Evolutionary conservation across 2,113 vertebrate genomes (phyloP), one percentile per base, ranked within the genome.

Genomic region (Picathartes gymnocephalus): DNA sequence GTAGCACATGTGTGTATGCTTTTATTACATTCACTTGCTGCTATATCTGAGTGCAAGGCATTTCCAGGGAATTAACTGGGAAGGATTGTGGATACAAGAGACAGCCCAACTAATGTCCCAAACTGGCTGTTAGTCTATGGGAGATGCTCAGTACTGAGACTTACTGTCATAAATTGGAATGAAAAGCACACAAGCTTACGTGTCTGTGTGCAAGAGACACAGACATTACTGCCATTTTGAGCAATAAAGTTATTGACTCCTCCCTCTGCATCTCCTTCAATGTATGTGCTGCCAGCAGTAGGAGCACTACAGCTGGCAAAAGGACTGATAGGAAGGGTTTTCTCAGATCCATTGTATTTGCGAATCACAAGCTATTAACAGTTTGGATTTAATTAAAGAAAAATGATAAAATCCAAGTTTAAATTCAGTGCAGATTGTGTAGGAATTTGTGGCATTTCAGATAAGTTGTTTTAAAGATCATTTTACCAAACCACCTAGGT

Each of bases 51-150:
- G 72, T 22, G 69, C 44, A 65, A 78, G 66, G 81, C 77, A 48
- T 91, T 96, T 84, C 81, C 90, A 90, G 86, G 57, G 71, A 77
- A 73, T 91, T 6, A 96, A 28, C 19, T 66, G 88, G 71, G 60
- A 86, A 84, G 58, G 57, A 50, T 11, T 92, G 66, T 77, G 90
- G 53, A 28, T 81, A 17, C 48, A 24, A 60, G 39, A 78, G 40
- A 16, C 83, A 88, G 76, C 80, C 56, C 44, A 71, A 7, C 33
- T 21, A 45, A 71, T 7, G 22, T 57, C n/a, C 18, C 51, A 86
- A 37, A 30, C 19, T 71, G 57, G 48, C 88, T 74, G 53, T 44
- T 65, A 87, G 69, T 81, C 61, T 37, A 11, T 45, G 62, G 70
- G 61, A 93, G 54, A 50, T 17, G 9, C 45, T 76, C 78, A 50